Evolutionary conservation across 1,140 invertebrate genomes (phyloP).

Genomic region (Scaptodrosophila lebanonensis): DNA sequence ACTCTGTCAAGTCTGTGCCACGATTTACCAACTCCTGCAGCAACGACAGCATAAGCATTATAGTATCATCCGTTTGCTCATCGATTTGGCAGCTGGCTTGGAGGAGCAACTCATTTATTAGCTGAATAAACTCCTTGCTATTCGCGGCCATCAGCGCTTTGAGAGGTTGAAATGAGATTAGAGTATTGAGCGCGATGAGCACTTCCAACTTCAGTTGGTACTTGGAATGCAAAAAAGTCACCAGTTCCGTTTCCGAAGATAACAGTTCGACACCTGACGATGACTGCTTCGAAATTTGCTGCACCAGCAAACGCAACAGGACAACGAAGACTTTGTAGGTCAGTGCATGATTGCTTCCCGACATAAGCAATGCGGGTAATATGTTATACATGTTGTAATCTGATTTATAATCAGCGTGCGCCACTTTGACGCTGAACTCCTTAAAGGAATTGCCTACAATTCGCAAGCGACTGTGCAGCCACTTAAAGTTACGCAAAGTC

Average conservation of each 20-base stretch:
- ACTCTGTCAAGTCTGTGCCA: slow-evolving; percentile 27
- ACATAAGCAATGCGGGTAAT: slow-evolving; percentile 34
- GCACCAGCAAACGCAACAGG: slow-evolving; percentile 35
- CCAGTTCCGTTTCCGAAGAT: slow-evolving; percentile 49
- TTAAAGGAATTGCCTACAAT: too few relatives aligned
- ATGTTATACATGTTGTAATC: slow-evolving; percentile 18
- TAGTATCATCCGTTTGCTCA: slow-evolving; percentile 38
- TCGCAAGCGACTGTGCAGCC: slow-evolving; percentile 37
- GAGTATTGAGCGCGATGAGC: slow-evolving; percentile 48
- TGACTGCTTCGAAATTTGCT: slow-evolving; percentile 6
- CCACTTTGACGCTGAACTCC: slow-evolving; percentile 35
- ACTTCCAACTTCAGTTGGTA: slow-evolving; percentile 59
- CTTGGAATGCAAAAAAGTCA: slow-evolving; percentile 44
- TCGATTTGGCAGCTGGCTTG: not conserved
- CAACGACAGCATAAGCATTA: slow-evolving; percentile 53
- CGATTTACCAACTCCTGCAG: slow-evolving; percentile 57
- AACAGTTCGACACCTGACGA: slow-evolving; percentile 37
- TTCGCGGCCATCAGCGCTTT: slow-evolving; percentile 46
- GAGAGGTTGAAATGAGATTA: slow-evolving; percentile 55
- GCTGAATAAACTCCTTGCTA: slow-evolving; percentile 41
- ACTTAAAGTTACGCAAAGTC: slow-evolving; percentile 14
- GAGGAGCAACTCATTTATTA: slow-evolving; percentile 36
- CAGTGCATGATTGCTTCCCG: slow-evolving; percentile 39
- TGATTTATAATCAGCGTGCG: slow-evolving; percentile 16
- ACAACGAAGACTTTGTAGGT: slow-evolving; percentile 57